Evolutionary conservation across 1,140 invertebrate genomes (phyloP).

Genomic region (Lordiphosa clarofinis): DNA sequence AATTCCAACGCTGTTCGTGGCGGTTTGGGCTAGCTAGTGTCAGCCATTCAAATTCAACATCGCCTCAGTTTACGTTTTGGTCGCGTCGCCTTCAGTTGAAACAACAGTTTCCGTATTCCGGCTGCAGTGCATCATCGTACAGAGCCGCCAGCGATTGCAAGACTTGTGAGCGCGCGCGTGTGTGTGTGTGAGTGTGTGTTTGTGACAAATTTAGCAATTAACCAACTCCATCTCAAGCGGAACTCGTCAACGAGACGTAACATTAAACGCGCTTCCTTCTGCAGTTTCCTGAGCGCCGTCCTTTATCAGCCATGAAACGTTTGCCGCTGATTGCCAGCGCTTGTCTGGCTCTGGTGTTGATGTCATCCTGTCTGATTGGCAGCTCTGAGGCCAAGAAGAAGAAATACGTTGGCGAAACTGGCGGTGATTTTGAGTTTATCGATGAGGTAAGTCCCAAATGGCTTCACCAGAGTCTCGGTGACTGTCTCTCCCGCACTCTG

Average conservation of each 20-base stretch:
- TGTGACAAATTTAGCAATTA: conserved; percentile 13
- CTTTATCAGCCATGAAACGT: conserved; percentile 60
- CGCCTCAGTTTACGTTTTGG: conserved; percentile 72
- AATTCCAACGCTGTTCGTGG: conserved; percentile 57
- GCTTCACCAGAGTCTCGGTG: conserved; percentile 31
- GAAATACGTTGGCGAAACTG: conserved; percentile 77
- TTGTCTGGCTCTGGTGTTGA: conserved; percentile 75
- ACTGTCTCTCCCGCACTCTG: conserved; percentile 27
- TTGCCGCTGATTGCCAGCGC: conserved; percentile 69
- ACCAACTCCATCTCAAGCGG: conserved; percentile 24
- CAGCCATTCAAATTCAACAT: conserved; percentile 28
- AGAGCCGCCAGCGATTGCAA: not conserved
- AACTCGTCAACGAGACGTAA: conserved; percentile 32
- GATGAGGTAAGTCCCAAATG: conserved; percentile 79
- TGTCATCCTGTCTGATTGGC: conserved; percentile 70
- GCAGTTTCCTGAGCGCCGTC: conserved; percentile 21
- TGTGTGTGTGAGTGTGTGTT: conserved; percentile 12
- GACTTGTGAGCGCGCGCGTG: conserved; percentile 38
- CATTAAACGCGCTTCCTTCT: conserved; percentile 30
- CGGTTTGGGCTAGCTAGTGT: conserved; percentile 6
- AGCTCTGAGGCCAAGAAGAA: conserved; percentile 74
- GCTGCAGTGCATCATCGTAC: conserved; percentile 50
- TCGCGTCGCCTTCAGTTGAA: conserved; percentile 62
- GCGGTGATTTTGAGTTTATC: conserved; percentile 79
- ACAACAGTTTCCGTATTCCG: conserved; percentile 40